Base-by-base conservation (phyloP, 2,888 invertebrate species). In the Thecophora atra region DNA sequence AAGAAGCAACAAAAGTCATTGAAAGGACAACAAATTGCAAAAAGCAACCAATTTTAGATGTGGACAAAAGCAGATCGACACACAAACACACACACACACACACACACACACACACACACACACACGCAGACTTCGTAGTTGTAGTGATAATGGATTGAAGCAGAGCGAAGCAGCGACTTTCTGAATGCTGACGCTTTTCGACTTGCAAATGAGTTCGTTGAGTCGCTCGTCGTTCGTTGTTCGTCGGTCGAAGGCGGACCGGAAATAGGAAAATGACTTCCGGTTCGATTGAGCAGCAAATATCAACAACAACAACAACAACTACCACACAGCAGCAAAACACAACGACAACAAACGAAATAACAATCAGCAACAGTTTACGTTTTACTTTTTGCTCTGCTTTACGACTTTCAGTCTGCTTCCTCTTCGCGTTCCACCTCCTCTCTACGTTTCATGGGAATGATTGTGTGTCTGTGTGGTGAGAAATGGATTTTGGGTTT, bases 221-320 rank as follows among this genome's bases (percentile, higher is more conserved):
- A n/a, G n/a, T n/a, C n/a, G n/a, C n/a, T n/a, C n/a, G n/a, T n/a
- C n/a, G n/a, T n/a, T n/a, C n/a, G 51, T 51, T 51, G 51, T n/a
- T n/a, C 54, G 24, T 28, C 26, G 8, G 24, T 58, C 54, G 54
- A 54, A n/a, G 51, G n/a, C n/a, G 51, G 51, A 66, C n/a, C 54
- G 68, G 56, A 68, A 56, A 47, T 47, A 60, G 21, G 19, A 60
- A 60, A 69, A 69, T 60, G 24, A 56, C 68, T 56, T 58, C 68
- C 68, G 58, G 42, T 68, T 56, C 30, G 44, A 44, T 44, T 47
- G 30, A 28, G 37, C 7, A 37, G 37, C 7, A 2, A 37, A 37
- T 8, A 37, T 8, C 37, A 42, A 30, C 13, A 63, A 42, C 17
- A 13, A 37, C 21, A 63, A 19, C n/a, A n/a, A n/a, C n/a, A n/a